Evolutionary conservation across 2,888 invertebrate species (phyloP).

Genomic region (Neocrepidodera transversa): DNA sequence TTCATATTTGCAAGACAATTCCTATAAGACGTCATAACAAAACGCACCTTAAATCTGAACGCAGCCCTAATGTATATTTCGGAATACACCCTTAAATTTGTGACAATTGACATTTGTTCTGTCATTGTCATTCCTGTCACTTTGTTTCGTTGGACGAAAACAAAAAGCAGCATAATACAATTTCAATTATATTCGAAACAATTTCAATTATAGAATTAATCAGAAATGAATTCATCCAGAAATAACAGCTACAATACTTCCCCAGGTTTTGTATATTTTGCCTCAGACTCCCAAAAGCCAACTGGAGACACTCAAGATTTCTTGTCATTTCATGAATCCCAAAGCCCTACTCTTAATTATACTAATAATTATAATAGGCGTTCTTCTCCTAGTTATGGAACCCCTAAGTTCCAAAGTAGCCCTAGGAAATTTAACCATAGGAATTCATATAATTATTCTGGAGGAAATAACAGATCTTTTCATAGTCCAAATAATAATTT

Average conservation of each 20-base stretch:
- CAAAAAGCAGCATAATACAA: too few relatives aligned
- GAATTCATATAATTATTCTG: constrained; percentile 27
- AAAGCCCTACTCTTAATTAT: constrained; percentile 19
- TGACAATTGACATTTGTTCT: too few relatives aligned
- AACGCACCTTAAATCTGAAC: too few relatives aligned
- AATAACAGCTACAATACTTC: constrained; percentile 23
- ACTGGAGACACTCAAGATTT: constrained; percentile 31
- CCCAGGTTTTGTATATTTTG: constrained; percentile 38
- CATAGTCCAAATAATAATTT: constrained; percentile 27
- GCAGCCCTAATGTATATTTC: too few relatives aligned
- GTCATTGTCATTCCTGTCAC: too few relatives aligned
- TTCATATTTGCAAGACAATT: too few relatives aligned
- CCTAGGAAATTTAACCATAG: constrained; percentile 30
- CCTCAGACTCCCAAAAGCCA: constrained; percentile 16
- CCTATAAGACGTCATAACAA: too few relatives aligned
- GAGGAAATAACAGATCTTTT: constrained; percentile 19
- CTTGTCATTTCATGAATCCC: constrained; percentile 30
- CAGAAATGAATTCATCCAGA: constrained; percentile 34
- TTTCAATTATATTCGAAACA: too few relatives aligned
- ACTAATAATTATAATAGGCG: constrained; percentile 7
- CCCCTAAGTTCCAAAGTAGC: constrained; percentile 31
- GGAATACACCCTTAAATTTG: too few relatives aligned
- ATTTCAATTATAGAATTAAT: too few relatives aligned
- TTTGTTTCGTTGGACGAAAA: too few relatives aligned
- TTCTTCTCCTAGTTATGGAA: constrained; percentile 29